phyloP scores from a whole-genome alignment of 1,140 invertebrate genomes.

The Dinothrombium tinctorium region DNA sequence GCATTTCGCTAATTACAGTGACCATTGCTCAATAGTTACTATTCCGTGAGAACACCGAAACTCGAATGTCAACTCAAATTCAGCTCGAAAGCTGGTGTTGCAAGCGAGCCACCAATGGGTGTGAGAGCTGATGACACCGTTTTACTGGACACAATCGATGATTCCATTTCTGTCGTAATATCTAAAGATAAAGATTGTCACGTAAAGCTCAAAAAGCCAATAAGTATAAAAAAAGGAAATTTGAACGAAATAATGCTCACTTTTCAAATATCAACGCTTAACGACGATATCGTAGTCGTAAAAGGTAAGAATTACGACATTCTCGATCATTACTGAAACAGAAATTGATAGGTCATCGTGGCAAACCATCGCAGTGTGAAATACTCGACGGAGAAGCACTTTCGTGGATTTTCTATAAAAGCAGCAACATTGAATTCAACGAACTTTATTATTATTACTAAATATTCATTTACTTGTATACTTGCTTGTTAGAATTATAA shows the following conservation, averaged over 20 bases:
- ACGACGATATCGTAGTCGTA: constrained; percentile 13
- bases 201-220: constrained; percentile 16
- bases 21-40: constrained; percentile 7
- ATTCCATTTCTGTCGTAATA: constrained; percentile 12
- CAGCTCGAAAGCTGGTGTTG: constrained; percentile 11
- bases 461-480: too few species aligned
- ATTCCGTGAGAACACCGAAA: constrained; percentile 15
- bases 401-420: constrained; percentile 11
- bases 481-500: too few species aligned
- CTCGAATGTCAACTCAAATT: constrained; percentile 16
- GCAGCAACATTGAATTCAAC: constrained; percentile 11
- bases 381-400: constrained; percentile 11
- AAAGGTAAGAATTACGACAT: constrained; percentile 2
- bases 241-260: constrained; percentile 15
- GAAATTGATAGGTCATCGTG: constrained; percentile 4
- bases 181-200: constrained; percentile 18
- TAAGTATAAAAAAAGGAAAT: constrained; percentile 15
- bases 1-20: background rate
- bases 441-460: constrained; percentile 14
- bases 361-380: constrained; percentile 9
- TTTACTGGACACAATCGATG: constrained; percentile 12
- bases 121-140: constrained; percentile 12
- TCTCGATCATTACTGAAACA: background rate
- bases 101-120: constrained; percentile 2
- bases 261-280: constrained; percentile 10